Percentiles rank a stretch among this genome's conserved stretches.
phyloP scores from a whole-genome alignment of 2,888 invertebrate species.

The Hydroisotoma schaefferi region DNA sequence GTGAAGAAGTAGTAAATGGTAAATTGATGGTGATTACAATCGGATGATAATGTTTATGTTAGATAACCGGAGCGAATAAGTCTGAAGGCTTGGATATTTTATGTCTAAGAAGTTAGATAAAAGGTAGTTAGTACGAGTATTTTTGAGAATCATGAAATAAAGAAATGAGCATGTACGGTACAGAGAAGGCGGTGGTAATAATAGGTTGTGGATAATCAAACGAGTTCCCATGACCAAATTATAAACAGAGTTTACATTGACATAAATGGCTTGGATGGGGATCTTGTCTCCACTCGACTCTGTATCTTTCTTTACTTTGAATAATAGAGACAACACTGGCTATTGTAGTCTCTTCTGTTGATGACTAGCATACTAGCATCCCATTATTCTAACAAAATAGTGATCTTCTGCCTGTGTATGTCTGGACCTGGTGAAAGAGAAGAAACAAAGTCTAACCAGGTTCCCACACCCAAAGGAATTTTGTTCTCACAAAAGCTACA shows the following conservation, averaged over 20 bases:
- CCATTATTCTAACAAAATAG: background rate
- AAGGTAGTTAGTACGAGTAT: too few relatives aligned
- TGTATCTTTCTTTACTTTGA: background rate
- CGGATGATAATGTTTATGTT: too few relatives aligned
- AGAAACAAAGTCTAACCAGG: background rate
- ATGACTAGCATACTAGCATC: too few relatives aligned
- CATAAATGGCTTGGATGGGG: conserved; percentile 12
- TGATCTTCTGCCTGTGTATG: background rate
- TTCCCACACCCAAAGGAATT: conserved; percentile 43
- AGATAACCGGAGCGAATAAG: too few relatives aligned
- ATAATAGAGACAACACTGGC: background rate
- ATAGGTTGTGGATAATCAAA: background rate
- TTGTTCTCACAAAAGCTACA: conserved; percentile 36
- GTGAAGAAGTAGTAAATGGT: too few relatives aligned
- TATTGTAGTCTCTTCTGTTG: too few relatives aligned
- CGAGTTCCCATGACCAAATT: conserved; percentile 15
- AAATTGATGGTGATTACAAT: too few relatives aligned
- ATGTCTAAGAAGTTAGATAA: too few relatives aligned
- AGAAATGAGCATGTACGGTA: too few relatives aligned
- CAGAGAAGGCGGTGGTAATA: too few relatives aligned
- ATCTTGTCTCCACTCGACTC: background rate
- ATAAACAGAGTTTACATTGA: conserved; percentile 12
- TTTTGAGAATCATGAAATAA: too few relatives aligned
- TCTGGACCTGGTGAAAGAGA: background rate
- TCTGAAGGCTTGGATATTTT: too few relatives aligned